A percentile compares a stretch with the other conserved stretches of the same genome.
phyloP scores from a whole-genome alignment of 2,113 vertebrate genomes.

The Dipodomys spectabilis region DNA sequence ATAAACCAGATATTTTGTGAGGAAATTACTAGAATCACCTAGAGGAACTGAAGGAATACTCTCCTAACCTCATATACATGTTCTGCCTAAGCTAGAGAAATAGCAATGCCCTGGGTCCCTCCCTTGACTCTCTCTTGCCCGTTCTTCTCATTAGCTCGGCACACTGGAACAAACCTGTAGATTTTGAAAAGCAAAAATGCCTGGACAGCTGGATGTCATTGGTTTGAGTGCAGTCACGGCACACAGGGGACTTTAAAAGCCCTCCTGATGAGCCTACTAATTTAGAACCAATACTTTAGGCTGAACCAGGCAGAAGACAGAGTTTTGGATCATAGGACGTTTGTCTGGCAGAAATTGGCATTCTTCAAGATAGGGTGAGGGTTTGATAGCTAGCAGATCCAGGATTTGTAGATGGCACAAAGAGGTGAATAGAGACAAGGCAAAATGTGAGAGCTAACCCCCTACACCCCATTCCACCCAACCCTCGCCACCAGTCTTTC shows the following conservation, averaged over 20 bases:
- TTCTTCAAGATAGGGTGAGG: accelerated
- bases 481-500: neutral
- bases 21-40: neutral
- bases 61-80: neutral
- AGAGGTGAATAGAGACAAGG: neutral
- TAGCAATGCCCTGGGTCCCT: neutral
- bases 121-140: neutral
- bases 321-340: neutral
- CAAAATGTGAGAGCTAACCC: neutral
- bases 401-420: neutral
- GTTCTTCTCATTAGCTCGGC: neutral
- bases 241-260: neutral
- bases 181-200: neutral
- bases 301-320: neutral
- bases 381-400: neutral
- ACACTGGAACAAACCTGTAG: neutral
- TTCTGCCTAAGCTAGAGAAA: accelerated
- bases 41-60: neutral
- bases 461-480: too few species aligned
- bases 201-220: neutral
- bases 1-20: neutral
- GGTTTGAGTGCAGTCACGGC: neutral
- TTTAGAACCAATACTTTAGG: neutral
- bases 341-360: neutral
- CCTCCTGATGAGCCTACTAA: neutral